Evolutionary conservation across 2,113 vertebrate genomes (phyloP).

Genomic region (Zosterops lateralis): DNA sequence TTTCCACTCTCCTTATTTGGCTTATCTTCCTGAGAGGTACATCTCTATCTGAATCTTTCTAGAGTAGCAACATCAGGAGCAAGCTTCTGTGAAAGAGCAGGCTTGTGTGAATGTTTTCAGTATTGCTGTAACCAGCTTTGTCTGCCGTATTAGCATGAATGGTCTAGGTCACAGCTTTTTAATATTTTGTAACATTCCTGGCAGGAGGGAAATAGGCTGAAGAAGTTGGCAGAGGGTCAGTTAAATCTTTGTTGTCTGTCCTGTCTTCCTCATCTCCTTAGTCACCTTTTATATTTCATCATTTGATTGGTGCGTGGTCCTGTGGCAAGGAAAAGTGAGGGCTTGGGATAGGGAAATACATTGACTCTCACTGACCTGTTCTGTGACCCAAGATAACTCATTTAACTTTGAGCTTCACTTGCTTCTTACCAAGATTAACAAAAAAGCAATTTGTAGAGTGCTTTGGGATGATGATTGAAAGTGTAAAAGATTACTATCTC

Average conservation of each 20-base stretch:
- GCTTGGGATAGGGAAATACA: neutral
- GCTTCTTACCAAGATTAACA: neutral
- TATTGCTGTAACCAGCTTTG: neutral
- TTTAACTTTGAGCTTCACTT: neutral
- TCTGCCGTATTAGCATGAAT: neutral
- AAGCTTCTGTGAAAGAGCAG: neutral
- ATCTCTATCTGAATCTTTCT: neutral
- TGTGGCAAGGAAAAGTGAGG: neutral
- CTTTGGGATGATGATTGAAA: conserved; percentile 15
- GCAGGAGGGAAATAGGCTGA: neutral
- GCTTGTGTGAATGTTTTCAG: neutral
- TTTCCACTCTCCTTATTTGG: neutral
- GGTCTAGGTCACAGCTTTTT: neutral
- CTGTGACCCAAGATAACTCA: neutral
- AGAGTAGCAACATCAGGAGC: neutral
- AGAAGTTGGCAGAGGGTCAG: neutral
- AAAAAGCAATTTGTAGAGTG: conserved; percentile 18
- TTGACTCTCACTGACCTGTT: neutral
- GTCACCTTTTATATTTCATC: neutral
- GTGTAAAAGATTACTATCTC: neutral
- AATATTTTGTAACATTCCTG: neutral
- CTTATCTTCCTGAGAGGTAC: neutral
- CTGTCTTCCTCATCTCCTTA: neutral
- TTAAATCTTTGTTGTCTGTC: neutral
- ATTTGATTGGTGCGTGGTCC: neutral